phyloP scores from a whole-genome alignment of 2,888 invertebrate genomes.

The Nymphalis urticae region DNA sequence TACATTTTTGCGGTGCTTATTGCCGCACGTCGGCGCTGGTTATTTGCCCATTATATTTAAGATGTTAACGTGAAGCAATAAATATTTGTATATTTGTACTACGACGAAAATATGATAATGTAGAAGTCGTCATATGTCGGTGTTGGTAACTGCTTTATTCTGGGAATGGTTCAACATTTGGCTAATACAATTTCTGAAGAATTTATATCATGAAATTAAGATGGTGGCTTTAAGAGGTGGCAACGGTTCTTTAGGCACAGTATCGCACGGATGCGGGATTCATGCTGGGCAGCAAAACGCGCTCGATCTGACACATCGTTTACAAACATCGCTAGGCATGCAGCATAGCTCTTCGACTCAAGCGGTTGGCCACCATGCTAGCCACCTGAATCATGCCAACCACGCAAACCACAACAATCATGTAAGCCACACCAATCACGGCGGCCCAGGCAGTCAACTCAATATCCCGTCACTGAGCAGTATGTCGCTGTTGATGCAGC shows the following conservation, averaged over 20 bases:
- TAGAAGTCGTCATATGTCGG: conserved; percentile 58
- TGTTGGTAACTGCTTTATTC: conserved; percentile 69
- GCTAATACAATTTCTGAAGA: conserved; percentile 72
- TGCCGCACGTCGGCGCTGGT: conserved; percentile 28
- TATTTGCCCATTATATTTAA: conserved; percentile 28
- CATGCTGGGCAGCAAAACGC: conserved; percentile 62
- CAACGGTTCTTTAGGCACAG: conserved; percentile 60
- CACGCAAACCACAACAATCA: conserved; percentile 35
- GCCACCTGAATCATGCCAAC: conserved; percentile 58
- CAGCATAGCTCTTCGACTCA: conserved; percentile 56
- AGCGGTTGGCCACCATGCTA: conserved; percentile 60
- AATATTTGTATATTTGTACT: conserved; percentile 38
- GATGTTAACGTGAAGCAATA: conserved; percentile 39
- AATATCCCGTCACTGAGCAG: conserved; percentile 37
- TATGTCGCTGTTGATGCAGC: conserved; percentile 40
- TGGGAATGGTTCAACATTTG: conserved; percentile 79
- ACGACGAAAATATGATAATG: conserved; percentile 43
- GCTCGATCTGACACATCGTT: conserved; percentile 63
- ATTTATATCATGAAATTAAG: conserved; percentile 77
- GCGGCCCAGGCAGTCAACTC: conserved; percentile 31
- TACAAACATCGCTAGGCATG: conserved; percentile 66
- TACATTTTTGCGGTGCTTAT: conserved; percentile 36
- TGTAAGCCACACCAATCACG: conserved; percentile 36
- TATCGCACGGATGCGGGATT: conserved; percentile 59
- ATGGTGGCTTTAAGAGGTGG: conserved; percentile 75